Evolutionary conservation across 2,888 invertebrate genomes (phyloP), one percentile per base, ranked within the genome.

Genomic region (Ochlodes sylvanus): DNA sequence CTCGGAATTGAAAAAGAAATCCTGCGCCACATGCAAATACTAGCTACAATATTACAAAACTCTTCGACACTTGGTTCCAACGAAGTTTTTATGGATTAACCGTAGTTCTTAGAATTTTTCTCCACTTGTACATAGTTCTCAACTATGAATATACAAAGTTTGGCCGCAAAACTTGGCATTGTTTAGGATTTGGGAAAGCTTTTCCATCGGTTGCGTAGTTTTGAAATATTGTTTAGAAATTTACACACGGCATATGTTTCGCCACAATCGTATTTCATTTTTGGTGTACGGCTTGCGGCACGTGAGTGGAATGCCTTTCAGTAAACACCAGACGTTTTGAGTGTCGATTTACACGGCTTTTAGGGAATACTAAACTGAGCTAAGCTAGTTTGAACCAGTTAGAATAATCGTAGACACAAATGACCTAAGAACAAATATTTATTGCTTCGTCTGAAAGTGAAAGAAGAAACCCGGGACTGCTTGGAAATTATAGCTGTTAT

Each of bases 1-100:
- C 86, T 85, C 79, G 81, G 87, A 90, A 91, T 90, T 90, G 89
- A 87, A 90, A 90, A 91, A 89, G 90, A 87, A 91, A 90, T 87
- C 84, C 73, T 71, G 74, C 77, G 72, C 71, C 77, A 76, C 81
- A 89, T 87, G 90, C 87, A 89, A 89, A 90, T 87, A 81, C 80
- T 75, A 78, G 73, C 79, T 79, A 85, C 83, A 79, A 85, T 87
- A 88, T 86, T 86, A 82, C 86, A 84, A 81, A 84, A 87, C 72
- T 75, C 68, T 44, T 57, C 60, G 66, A 67, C 66, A 61, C 70
- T 62, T 70, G 71, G 57, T 61, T 50, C 32, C 17, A 47, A 52
- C 66, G 70, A 64, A 65, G 61, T 70, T 69, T 69, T 72, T 67
- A 67, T 64, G 70, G 65, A 67, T 68, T 56, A 63, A 66, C 38